These are phyloP conservation scores for Scaptodrosophila latifasciaeformis DNA, from an alignment of 2,888 invertebrate species.

Conservation along the genomic window DNA sequence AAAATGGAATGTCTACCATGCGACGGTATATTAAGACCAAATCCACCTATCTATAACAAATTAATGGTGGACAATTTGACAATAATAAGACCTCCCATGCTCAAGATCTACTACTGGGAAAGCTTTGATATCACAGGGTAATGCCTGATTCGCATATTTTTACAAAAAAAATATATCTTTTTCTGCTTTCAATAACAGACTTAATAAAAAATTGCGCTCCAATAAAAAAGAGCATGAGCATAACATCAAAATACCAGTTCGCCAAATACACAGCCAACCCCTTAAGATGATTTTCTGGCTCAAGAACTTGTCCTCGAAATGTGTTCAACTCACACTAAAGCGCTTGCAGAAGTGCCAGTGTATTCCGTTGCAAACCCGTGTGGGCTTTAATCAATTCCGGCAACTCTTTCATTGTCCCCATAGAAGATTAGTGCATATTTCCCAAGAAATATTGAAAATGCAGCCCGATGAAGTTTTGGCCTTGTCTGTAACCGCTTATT, in stretches of 20 bases:
- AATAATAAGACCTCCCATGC: slow-evolving; percentile 53
- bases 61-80: slow-evolving; percentile 66
- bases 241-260: slow-evolving; percentile 49
- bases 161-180: neutral
- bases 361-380: slow-evolving; percentile 51
- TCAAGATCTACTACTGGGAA: slow-evolving; percentile 67
- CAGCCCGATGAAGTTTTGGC: slow-evolving; percentile 58
- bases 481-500: slow-evolving; percentile 44
- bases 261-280: slow-evolving; percentile 61
- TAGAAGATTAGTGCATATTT: slow-evolving; percentile 54
- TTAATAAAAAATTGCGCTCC: slow-evolving; percentile 53
- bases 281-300: slow-evolving; percentile 66
- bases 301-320: slow-evolving; percentile 41
- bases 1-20: slow-evolving; percentile 25
- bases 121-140: slow-evolving; percentile 61
- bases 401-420: slow-evolving; percentile 68
- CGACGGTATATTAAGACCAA: slow-evolving; percentile 16
- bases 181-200: slow-evolving; percentile 19
- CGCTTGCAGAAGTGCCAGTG: slow-evolving; percentile 65
- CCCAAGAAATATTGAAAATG: slow-evolving; percentile 51
- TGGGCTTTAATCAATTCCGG: slow-evolving; percentile 70
- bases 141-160: neutral
- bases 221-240: slow-evolving; percentile 48
- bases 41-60: slow-evolving; percentile 38
- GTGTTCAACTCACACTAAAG: slow-evolving; percentile 43